phyloP scores from a whole-genome alignment of 2,888 invertebrate genomes.

The Oeneis ivallda region DNA sequence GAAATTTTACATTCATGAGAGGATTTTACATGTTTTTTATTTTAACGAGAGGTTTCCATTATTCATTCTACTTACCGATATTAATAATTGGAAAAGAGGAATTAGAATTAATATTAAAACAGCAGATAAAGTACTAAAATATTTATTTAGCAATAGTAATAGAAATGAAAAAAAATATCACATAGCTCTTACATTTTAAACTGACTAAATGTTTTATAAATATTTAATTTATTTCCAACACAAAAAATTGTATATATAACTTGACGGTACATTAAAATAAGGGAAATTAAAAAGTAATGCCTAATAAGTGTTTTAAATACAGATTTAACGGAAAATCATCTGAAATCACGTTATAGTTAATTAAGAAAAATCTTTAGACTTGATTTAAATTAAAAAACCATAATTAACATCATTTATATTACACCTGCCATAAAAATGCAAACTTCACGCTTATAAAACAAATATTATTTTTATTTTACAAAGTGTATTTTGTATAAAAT shows the following conservation, averaged over 20 bases:
- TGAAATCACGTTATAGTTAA: not conserved
- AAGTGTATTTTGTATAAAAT: not conserved
- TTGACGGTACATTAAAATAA: slow-evolving; percentile 42
- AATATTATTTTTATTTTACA: not conserved
- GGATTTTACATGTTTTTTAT: no score
- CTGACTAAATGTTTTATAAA: slow-evolving; percentile 51
- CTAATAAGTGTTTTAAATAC: slow-evolving; percentile 1
- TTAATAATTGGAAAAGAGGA: not conserved
- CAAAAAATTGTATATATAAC: slow-evolving; percentile 22
- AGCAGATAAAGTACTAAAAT: slow-evolving; percentile 42
- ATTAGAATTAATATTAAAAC: slow-evolving; percentile 22
- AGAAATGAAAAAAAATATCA: slow-evolving; percentile 64
- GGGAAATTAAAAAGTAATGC: not conserved
- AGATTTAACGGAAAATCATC: no score
- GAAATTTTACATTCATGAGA: no score
- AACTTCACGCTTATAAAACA: not conserved
- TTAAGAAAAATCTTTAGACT: not conserved
- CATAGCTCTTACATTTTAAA: slow-evolving; percentile 67
- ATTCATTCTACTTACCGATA: not conserved
- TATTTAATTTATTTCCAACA: slow-evolving; percentile 34
- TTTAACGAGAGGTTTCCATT: no score
- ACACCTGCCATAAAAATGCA: slow-evolving; percentile 7
- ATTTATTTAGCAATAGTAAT: slow-evolving; percentile 65
- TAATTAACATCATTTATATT: slow-evolving; percentile 17
- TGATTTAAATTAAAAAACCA: slow-evolving; percentile 17